phyloP scores from a whole-genome alignment of 2,113 vertebrate species.

The Calyptomena viridis region DNA sequence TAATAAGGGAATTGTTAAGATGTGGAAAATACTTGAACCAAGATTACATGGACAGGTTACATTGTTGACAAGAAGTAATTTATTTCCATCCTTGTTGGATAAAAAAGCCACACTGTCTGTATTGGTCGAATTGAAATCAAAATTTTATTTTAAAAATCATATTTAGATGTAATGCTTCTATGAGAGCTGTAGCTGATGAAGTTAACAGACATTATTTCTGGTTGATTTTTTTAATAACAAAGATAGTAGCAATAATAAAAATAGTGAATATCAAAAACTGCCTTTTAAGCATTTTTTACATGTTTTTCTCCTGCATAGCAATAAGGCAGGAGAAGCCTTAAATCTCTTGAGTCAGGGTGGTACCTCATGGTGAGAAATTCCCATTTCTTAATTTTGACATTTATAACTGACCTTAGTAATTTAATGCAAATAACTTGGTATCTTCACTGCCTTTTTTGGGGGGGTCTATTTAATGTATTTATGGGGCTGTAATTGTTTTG shows the following conservation, averaged over 20 bases:
- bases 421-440: background rate
- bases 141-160: background rate
- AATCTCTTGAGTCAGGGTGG: background rate
- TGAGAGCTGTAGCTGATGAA: background rate
- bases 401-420: background rate
- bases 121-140: background rate
- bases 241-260: background rate
- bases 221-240: background rate
- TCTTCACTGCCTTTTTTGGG: background rate
- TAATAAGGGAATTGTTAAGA: background rate
- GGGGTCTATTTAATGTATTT: background rate
- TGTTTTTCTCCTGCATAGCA: background rate
- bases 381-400: background rate
- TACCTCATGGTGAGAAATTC: background rate
- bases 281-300: background rate
- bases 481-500: background rate
- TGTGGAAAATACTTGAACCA: background rate
- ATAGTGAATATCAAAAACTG: background rate
- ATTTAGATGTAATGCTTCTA: background rate
- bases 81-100: background rate
- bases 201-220: background rate
- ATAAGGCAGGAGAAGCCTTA: background rate
- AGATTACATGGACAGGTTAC: background rate
- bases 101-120: background rate
- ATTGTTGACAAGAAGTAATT: background rate